Conservation (phyloP, 2,797 vertebrate species). For the Smutsia gigantea region DNA sequence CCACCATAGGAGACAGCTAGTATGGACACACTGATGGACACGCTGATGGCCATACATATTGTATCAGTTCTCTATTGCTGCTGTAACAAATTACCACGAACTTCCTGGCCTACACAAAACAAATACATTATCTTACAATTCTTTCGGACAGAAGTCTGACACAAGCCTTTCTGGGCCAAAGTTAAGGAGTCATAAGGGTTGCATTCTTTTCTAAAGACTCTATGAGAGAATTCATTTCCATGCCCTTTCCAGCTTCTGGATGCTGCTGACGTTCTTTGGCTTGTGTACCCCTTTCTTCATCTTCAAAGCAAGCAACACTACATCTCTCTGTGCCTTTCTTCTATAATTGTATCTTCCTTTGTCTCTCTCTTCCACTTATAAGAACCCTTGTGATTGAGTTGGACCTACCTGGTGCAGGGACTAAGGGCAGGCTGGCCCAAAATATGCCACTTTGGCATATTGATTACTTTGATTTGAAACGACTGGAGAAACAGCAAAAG, state of each 20-base stretch:
- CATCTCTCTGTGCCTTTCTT: not conserved
- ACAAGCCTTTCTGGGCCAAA: slow-evolving; percentile 9
- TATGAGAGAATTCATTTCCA: not conserved
- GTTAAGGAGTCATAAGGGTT: not conserved
- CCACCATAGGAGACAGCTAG: not conserved
- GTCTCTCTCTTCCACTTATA: not conserved
- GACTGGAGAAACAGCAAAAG: too few relatives aligned
- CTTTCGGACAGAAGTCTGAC: not conserved
- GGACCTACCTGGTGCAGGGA: not conserved
- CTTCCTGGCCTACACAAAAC: not conserved
- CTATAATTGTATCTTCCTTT: not conserved
- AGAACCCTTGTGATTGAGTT: not conserved
- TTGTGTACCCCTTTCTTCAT: not conserved
- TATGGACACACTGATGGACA: not conserved
- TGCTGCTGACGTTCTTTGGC: not conserved
- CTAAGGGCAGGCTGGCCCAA: too few relatives aligned
- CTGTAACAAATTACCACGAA: slow-evolving; percentile 24
- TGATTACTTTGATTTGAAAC: too few relatives aligned
- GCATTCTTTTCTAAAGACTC: slow-evolving; percentile 9
- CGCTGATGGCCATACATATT: not conserved
- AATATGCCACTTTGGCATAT: too few relatives aligned
- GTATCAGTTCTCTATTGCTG: slow-evolving; percentile 19
- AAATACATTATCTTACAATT: not conserved
- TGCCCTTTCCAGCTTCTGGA: not conserved
- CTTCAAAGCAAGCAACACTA: slow-evolving; percentile 11